These are phyloP conservation scores for Neolamprologus longior DNA, from an alignment of 2,113 vertebrate genomes.

Conservation along the genomic window DNA sequence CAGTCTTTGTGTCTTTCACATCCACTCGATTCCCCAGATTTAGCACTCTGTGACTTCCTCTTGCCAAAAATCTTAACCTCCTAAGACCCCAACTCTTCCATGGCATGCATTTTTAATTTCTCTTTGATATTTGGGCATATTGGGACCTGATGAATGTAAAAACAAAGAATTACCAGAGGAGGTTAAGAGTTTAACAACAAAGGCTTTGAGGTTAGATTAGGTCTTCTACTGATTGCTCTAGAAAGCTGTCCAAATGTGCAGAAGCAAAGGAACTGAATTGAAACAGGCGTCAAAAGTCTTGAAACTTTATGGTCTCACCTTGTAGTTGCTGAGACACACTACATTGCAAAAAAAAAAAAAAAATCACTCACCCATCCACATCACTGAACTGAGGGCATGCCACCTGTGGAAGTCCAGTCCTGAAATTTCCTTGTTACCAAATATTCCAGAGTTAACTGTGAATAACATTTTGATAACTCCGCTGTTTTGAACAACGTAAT, in stretches of 20 bases:
- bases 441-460: not conserved
- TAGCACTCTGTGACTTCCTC: not conserved
- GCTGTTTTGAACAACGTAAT: not conserved
- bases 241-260: not conserved
- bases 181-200: not conserved
- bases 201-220: not conserved
- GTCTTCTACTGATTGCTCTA: not conserved
- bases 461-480: not conserved
- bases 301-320: not conserved
- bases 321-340: not conserved
- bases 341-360: not conserved
- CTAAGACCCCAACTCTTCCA: not conserved
- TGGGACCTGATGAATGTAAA: not conserved
- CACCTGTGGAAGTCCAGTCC: not conserved
- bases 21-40: not conserved
- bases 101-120: not conserved
- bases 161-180: not conserved
- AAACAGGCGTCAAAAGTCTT: not conserved
- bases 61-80: not conserved
- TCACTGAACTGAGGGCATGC: not conserved
- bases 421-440: not conserved
- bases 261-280: not conserved
- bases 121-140: not conserved
- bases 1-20: fast-evolving
- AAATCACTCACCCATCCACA: not conserved